Base-by-base conservation (phyloP, 2,113 vertebrate species). In the Lanius collurio region DNA sequence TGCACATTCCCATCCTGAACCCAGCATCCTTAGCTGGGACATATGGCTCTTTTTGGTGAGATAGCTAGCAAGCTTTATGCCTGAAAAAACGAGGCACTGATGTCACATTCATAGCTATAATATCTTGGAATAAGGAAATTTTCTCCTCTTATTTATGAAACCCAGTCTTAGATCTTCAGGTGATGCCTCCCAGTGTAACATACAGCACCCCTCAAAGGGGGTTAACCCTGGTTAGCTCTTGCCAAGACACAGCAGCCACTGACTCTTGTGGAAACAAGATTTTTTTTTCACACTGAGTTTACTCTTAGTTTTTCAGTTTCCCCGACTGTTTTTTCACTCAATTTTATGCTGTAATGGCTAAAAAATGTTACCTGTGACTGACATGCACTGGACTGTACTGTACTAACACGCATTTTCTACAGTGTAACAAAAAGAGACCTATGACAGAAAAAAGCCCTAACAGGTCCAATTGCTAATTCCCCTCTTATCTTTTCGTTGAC, bases 331-430 rank as follows among this genome's bases (percentile, higher is more conserved):
- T 59, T 84, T 71, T 53, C 35, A 13, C 19, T 44, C 14, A 31
- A 11, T 62, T 90, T 76, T 90, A n/a, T 42, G 30, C 31, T 76
- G 11, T 64, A 82, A 56, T 56, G 11, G 9, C 41, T 79, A 47
- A 90, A 82, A 93, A 57, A 56, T 57, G 12, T 56, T 91, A 53
- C 52, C 52, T 67, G 17, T 64, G 33, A 56, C 18, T 44, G 28
- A 59, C 1, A 3, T 42, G 33, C 39, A 49, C 3, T 0, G 0
- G 68, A 20, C 16, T 23, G 9, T 71, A 20, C 16, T 23, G 9
- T 67, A 41, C 49, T 78, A n/a, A 46, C 27, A 78, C 1, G 3
- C 5, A 52, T 89, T 91, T 94, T 78, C 60, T 92, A 47, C 18
- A 50, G 46, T 62, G 55, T 27, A 57, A 70, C 35, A 33, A n/a